These are phyloP conservation scores for Amiota minor DNA, from an alignment of 2,888 invertebrate genomes.

Conservation along the genomic window DNA sequence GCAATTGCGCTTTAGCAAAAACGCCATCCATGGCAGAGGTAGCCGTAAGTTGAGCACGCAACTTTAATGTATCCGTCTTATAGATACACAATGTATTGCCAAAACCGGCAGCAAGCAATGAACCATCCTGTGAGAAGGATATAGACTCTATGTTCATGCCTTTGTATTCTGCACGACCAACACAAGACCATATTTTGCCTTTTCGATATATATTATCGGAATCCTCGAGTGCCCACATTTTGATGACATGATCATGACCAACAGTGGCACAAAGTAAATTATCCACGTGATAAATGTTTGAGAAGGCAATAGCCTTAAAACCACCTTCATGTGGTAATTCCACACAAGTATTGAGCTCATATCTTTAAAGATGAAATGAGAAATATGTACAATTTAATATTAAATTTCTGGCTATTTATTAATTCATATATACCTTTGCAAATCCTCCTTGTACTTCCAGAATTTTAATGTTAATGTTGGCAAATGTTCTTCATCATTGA, in stretches of 20 bases:
- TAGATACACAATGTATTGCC: slow-evolving; percentile 81
- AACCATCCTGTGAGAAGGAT: slow-evolving; percentile 84
- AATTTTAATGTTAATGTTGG: slow-evolving; percentile 83
- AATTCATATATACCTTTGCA: slow-evolving; percentile 75
- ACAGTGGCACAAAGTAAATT: slow-evolving; percentile 78
- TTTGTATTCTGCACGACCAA: slow-evolving; percentile 78
- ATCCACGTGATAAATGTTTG: slow-evolving; percentile 74
- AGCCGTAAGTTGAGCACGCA: slow-evolving; percentile 76
- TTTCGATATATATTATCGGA: slow-evolving; percentile 76
- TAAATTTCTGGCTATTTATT: neutral
- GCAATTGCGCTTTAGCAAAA: slow-evolving; percentile 64
- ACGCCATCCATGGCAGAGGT: slow-evolving; percentile 66
- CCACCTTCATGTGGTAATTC: slow-evolving; percentile 81
- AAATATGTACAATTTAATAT: neutral
- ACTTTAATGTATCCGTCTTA: slow-evolving; percentile 77
- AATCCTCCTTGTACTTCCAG: slow-evolving; percentile 78
- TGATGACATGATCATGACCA: slow-evolving; percentile 81
- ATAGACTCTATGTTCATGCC: slow-evolving; percentile 76
- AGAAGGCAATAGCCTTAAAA: slow-evolving; percentile 77
- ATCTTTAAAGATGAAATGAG: slow-evolving; percentile 74
- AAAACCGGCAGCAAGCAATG: slow-evolving; percentile 82
- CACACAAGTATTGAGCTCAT: slow-evolving; percentile 81
- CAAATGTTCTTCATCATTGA: slow-evolving; percentile 76
- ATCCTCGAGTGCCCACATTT: slow-evolving; percentile 80
- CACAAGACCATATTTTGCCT: slow-evolving; percentile 79